phyloP scores from a whole-genome alignment of 2,797 vertebrate species.

The Malacoctenus gilli region DNA sequence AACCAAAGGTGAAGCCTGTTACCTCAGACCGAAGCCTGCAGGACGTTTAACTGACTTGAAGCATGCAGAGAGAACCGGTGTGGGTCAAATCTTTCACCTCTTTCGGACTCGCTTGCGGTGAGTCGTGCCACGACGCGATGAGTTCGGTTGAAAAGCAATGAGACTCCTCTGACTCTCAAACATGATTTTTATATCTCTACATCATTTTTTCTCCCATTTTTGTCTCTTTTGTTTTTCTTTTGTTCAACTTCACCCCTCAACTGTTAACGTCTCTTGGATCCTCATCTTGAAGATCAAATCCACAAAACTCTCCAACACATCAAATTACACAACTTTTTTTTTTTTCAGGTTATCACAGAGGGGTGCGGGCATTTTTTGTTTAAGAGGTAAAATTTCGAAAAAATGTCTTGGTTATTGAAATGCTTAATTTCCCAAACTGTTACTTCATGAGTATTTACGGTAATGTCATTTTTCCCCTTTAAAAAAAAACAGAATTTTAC shows the following conservation, averaged over 20 bases:
- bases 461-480: too few relatives aligned
- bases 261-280: not conserved
- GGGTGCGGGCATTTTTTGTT: too few relatives aligned
- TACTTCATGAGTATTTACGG: too few relatives aligned
- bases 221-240: constrained; percentile 5
- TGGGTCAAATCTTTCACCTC: constrained; percentile 18
- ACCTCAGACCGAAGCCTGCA: constrained; percentile 44
- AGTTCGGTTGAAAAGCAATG: constrained; percentile 13
- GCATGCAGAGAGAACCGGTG: constrained; percentile 15
- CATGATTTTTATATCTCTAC: constrained; percentile 38
- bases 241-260: not conserved
- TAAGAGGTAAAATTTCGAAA: too few relatives aligned
- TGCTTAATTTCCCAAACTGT: too few relatives aligned
- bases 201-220: constrained; percentile 4
- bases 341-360: too few relatives aligned
- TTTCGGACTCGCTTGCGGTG: constrained; percentile 24
- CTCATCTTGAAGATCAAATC: constrained; percentile 1
- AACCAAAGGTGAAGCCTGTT: constrained; percentile 51
- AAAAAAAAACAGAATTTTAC: too few relatives aligned
- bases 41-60: constrained; percentile 24
- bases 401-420: too few relatives aligned
- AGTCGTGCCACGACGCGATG: constrained; percentile 22
- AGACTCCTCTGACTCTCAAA: constrained; percentile 35
- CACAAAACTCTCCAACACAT: not conserved
- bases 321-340: too few relatives aligned